Conservation (phyloP, 2,888 invertebrate genomes). For the Eutolmus rufibarbis region DNA sequence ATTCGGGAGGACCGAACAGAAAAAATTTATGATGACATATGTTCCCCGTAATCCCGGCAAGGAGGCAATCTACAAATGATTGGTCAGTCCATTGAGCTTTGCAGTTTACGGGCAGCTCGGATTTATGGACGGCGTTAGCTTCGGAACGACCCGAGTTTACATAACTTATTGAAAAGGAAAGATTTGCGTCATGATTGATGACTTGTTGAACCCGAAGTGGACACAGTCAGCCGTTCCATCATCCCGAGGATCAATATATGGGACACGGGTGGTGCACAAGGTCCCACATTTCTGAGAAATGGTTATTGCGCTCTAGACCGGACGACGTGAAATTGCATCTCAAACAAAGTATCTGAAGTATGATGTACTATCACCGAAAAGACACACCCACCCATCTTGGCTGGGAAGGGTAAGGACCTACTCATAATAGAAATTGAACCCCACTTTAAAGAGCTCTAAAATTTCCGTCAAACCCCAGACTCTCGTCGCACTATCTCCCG, state of each 20-base stretch:
- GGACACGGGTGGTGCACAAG: not conserved
- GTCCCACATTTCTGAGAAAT: not conserved
- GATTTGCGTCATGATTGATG: constrained; percentile 10
- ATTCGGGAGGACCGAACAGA: not conserved
- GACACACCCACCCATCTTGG: not conserved
- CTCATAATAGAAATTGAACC: not conserved
- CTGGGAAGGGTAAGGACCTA: not conserved
- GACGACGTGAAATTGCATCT: not conserved
- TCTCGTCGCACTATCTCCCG: not conserved
- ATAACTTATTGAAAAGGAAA: constrained; percentile 32
- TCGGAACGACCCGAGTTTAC: constrained; percentile 7
- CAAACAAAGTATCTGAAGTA: not conserved
- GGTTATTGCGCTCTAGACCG: not conserved
- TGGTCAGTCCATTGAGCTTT: constrained; percentile 24
- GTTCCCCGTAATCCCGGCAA: not conserved
- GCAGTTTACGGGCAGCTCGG: constrained; percentile 1
- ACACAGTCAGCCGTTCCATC: not conserved
- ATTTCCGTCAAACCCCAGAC: not conserved
- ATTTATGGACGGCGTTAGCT: constrained; percentile 26
- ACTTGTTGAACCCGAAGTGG: constrained; percentile 9
- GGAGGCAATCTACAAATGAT: constrained; percentile 23
- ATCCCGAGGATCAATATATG: not conserved
- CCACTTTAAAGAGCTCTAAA: not conserved
- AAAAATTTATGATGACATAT: constrained; percentile 35
- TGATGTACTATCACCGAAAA: not conserved